Evolutionary conservation across 2,888 invertebrate species (phyloP).

Genomic region (Lingula anatina): DNA sequence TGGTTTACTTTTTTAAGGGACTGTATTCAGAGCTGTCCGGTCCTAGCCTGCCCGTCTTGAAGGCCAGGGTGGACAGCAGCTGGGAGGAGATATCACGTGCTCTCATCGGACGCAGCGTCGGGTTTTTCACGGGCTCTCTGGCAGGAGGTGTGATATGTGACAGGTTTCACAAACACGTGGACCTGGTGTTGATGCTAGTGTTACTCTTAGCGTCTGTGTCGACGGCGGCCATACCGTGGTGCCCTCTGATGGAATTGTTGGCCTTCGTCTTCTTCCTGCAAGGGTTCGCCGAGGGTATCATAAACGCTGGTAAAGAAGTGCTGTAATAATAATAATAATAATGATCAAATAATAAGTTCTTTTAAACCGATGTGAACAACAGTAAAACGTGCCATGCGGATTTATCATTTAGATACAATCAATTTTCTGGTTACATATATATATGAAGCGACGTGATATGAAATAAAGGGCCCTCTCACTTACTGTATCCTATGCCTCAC

Average conservation of each 20-base stretch:
- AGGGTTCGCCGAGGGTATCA: neutral
- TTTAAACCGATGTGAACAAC: too few species aligned
- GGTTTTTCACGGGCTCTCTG: neutral
- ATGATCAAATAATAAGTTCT: too few species aligned
- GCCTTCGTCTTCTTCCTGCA: neutral
- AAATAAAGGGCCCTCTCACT: too few species aligned
- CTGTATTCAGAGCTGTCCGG: neutral
- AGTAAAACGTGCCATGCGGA: too few species aligned
- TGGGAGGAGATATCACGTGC: neutral
- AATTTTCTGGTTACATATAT: too few species aligned
- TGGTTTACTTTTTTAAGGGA: neutral
- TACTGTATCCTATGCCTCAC: too few species aligned
- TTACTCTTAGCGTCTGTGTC: neutral
- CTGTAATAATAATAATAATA: too few species aligned
- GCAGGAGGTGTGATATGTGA: neutral
- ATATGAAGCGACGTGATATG: too few species aligned
- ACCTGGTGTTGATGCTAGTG: neutral
- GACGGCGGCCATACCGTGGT: neutral
- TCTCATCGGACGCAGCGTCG: neutral
- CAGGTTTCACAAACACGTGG: neutral
- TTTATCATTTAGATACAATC: too few species aligned
- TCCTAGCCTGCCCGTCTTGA: neutral
- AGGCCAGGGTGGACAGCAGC: neutral
- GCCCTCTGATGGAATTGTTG: neutral
- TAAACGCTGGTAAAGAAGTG: neutral